Base-by-base conservation (phyloP, 2,888 invertebrate genomes). In the Sussaba pulchella region DNA sequence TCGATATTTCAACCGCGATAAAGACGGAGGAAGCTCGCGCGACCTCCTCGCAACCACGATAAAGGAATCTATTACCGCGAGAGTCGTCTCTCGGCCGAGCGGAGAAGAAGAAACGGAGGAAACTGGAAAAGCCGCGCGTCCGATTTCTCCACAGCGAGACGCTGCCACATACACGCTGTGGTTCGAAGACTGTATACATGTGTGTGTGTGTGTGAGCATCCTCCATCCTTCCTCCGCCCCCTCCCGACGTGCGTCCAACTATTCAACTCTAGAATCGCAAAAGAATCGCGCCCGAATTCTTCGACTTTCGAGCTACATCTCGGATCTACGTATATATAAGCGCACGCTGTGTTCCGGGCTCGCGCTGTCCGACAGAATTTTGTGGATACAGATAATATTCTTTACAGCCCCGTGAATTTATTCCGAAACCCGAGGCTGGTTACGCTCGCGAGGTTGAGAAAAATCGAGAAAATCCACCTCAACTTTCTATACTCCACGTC, bases 1-100 rank as follows among this genome's bases (percentile, higher is more conserved):
- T 82, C 85, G 89, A 89, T 89, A 87, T 88, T 87, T 88, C 85
- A 88, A 81, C 76, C 82, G 71, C 85, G 89, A 89, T 89, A 89
- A 88, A 88, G 85, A 82, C 81, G 70, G 74, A 54, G 80, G 79
- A 78, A 83, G 83, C 84, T 86, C 87, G 84, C 84, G 81, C 77
- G 81, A 77, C 75, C 73, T 66, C 76, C 73, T 73, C 77, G 82
- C 77, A 73, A 73, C 81, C 82, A 84, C 88, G 89, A 89, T 89
- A 88, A 88, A 88, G 88, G 86, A 89, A 89, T 89, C 89, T 88
- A 88, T 89, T 89, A 89, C 86, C 85, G 78, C 78, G 71, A 71
- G 78, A 82, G 64, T 78, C 78, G 76, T 39, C 50, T 70, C 73
- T 57, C 61, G 63, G 36, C 4, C 19, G 41, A 61, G 19, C 54